Base-by-base conservation (phyloP, 2,888 invertebrate genomes). In the Graphium colonna region DNA sequence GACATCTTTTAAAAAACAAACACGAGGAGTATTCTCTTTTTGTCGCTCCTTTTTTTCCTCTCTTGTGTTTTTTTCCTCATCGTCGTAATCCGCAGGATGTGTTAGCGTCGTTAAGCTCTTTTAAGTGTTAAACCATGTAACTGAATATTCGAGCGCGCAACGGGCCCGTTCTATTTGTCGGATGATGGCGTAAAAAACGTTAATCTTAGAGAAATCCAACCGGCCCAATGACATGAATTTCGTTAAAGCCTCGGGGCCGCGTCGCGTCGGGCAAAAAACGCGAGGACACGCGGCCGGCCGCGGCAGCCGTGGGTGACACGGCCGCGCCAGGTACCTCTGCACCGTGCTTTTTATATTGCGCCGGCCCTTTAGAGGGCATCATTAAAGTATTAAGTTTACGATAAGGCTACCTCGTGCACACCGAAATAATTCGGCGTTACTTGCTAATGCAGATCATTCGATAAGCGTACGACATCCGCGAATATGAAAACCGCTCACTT, bases 61-160 rank as follows among this genome's bases (percentile, higher is more conserved):
- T 31, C 31, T 31, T 10, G 9, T 31, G 9, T 10, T 31, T 10
- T 31, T 31, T 31, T 9, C 10, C 10, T 9, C 31, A 31, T 9
- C 9, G 85, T 85, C 83, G 88, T 87, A 87, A 85, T 86, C 87
- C 88, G 87, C 87, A 89, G 88, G 88, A 89, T 89, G 87, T 88
- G 88, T 88, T 88, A 86, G 83, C 85, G 83, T 88, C 88, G 88
- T 89, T 89, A 89, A 88, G 88, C 83, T 86, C 87, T 88, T 89
- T 88, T 88, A 89, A 89, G 88, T 89, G 88, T 89, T 89, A 88
- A 89, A 89, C 87, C 88, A 83, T 89, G 88, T 89, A 89, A 88
- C 88, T 83, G 87, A 88, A 89, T 88, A 89, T 88, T 87, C 79
- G 85, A 83, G 71, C 83, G 82, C 83, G 80, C 78, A 83, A 86